phyloP scores from a whole-genome alignment of 2,888 invertebrate genomes.

The Steromphala cineraria region DNA sequence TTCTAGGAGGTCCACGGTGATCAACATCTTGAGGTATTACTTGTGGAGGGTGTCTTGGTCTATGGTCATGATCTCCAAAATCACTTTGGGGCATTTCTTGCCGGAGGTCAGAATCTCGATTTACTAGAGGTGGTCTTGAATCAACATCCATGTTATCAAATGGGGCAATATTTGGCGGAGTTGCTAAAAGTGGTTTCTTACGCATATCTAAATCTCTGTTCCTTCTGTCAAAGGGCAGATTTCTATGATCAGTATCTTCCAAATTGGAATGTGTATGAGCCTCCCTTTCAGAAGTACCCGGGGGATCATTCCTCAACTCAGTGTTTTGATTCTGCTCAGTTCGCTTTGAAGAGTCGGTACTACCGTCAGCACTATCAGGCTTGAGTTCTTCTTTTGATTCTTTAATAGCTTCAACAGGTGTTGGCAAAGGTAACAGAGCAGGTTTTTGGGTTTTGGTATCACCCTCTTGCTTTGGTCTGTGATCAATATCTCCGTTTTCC shows the following conservation, averaged over 20 bases:
- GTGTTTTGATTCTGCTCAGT: too few relatives aligned
- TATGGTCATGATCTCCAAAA: conserved; percentile 1
- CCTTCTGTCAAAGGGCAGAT: too few relatives aligned
- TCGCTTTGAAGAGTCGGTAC: too few relatives aligned
- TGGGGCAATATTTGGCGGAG: neutral
- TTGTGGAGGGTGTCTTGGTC: neutral
- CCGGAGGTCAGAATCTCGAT: conserved; percentile 21
- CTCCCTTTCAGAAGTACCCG: too few relatives aligned
- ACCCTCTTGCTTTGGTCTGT: neutral
- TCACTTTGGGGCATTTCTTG: neutral
- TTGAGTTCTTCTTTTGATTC: too few relatives aligned
- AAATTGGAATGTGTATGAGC: too few relatives aligned
- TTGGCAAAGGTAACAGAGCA: neutral
- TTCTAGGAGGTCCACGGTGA: neutral
- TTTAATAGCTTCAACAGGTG: neutral
- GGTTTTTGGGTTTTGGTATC: neutral
- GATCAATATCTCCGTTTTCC: too few relatives aligned
- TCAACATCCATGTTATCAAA: neutral
- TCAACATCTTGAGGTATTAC: neutral
- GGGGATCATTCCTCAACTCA: too few relatives aligned
- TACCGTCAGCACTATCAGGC: too few relatives aligned
- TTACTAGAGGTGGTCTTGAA: neutral
- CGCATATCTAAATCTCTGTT: neutral
- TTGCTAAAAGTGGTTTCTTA: neutral
- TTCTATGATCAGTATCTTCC: too few relatives aligned